Conservation (phyloP, 2,797 vertebrate species). For the Moxostoma hubbsi region DNA sequence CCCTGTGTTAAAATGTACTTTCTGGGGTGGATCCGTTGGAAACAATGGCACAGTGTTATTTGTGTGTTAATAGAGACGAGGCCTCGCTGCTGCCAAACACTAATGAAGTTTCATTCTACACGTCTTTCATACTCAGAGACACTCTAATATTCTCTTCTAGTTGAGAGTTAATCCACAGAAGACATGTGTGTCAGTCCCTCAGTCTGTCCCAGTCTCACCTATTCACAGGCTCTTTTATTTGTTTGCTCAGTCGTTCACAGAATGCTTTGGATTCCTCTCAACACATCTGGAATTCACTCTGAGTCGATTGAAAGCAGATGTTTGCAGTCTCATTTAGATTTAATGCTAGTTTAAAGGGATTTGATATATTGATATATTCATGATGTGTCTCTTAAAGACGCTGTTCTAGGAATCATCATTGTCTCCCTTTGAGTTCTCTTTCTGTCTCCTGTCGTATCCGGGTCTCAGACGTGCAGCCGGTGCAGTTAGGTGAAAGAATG, state of each 20-base stretch:
- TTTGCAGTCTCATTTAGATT: conserved; percentile 11
- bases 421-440: neutral
- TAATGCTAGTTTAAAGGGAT: neutral
- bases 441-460: neutral
- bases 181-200: neutral
- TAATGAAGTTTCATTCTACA: conserved; percentile 41
- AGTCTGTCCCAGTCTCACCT: conserved; percentile 1
- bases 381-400: neutral
- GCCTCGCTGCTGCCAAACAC: neutral
- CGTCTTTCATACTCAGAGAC: neutral
- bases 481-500: conserved; percentile 68
- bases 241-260: conserved; percentile 31
- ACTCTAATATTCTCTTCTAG: neutral
- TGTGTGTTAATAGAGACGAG: conserved; percentile 1
- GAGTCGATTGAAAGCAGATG: conserved; percentile 43
- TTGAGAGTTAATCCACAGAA: neutral
- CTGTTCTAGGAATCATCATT: neutral
- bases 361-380: neutral
- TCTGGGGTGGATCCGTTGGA: neutral
- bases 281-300: conserved; percentile 37
- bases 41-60: conserved; percentile 32
- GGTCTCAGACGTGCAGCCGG: neutral
- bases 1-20: neutral
- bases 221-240: conserved; percentile 1
- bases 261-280: neutral